Base-by-base conservation (phyloP, 2,797 vertebrate genomes). In the Eospalax fontanierii region DNA sequence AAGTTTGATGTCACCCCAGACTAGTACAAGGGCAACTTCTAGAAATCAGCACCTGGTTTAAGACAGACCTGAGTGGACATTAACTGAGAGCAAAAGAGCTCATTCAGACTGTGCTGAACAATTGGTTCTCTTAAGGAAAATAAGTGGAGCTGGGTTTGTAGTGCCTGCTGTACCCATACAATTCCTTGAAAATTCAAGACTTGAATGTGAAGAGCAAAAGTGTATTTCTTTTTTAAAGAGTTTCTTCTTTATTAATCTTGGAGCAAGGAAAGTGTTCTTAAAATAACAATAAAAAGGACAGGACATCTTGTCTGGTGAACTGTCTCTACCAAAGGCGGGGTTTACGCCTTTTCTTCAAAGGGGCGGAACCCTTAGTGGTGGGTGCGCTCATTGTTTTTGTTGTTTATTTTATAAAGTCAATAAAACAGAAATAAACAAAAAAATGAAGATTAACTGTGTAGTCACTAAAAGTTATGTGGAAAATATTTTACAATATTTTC, bases 361-460 rank as follows among this genome's bases (percentile, higher is more conserved):
- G 63, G 65, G 43, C 78, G 81, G 2, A n/a, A n/a, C n/a, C n/a
- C n/a, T n/a, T n/a, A n/a, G n/a, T n/a, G n/a, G n/a, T n/a, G n/a
- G n/a, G n/a, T n/a, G n/a, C n/a, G n/a, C n/a, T n/a, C n/a, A n/a
- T n/a, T n/a, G n/a, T 40, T 38, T 92, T 73, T 38, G 2, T 59
- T 33, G 30, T 33, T 30, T 18, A 43, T 57, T 85, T 70, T 70
- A 11, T 30, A 73, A 79, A 79, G 50, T 19, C n/a, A 79, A 46
- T 46, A 46, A 46, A 46, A 46, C 11, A 11, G 11, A 46, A 46
- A 46, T 46, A 11, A n/a, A n/a, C n/a, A 5, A 46, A 85, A 79
- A 87, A 83, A 76, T 84, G 46, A 46, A 46, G 35, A 61, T 93
- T 94, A 95, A 89, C 87, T 87, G 35, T 57, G 9, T 82, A 87